phyloP scores from a whole-genome alignment of 1,140 invertebrate species.

The Tetragonula clypearis region DNA sequence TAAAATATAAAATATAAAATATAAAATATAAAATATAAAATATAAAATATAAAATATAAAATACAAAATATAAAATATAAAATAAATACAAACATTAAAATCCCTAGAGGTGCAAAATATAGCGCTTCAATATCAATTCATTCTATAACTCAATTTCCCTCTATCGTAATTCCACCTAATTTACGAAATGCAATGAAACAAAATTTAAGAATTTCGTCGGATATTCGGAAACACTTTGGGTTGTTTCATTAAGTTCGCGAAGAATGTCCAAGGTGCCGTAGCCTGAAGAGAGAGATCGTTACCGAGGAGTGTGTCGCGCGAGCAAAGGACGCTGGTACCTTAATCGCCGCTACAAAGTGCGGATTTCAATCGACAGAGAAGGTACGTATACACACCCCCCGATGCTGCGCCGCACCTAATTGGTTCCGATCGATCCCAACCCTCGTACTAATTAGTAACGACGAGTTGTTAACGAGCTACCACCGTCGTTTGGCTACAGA shows the following conservation, averaged over 20 bases:
- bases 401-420: constrained; percentile 24
- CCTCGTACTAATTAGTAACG: constrained; percentile 51
- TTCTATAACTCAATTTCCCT: too few species aligned
- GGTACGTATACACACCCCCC: not conserved
- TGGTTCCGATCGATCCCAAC: constrained; percentile 43
- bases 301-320: too few species aligned
- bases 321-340: not conserved
- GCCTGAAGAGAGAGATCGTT: too few species aligned
- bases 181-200: too few species aligned
- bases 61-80: not conserved
- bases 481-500: too few species aligned
- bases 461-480: constrained; percentile 45
- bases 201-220: too few species aligned
- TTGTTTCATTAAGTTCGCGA: not conserved
- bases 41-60: too few species aligned
- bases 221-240: not conserved
- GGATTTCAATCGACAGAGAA: constrained; percentile 40
- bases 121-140: too few species aligned
- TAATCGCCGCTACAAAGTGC: constrained; percentile 32
- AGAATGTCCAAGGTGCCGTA: not conserved
- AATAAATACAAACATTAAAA: not conserved
- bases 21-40: too few species aligned
- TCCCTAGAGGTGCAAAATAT: too few species aligned
- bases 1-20: too few species aligned
- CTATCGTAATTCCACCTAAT: too few species aligned